Conservation (phyloP, 1,140 invertebrate genomes). For the Tribolium castaneum region DNA sequence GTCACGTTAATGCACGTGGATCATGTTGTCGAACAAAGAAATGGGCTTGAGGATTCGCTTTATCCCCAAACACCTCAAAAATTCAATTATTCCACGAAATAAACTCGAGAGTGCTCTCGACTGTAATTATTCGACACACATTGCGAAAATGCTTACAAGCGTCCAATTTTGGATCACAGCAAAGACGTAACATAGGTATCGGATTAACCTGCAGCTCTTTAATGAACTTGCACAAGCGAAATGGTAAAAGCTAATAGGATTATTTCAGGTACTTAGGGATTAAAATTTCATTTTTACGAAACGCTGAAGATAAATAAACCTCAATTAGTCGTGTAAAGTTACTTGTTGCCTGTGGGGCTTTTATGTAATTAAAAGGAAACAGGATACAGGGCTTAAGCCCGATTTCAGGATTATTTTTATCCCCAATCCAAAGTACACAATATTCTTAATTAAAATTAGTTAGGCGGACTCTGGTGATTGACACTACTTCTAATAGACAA, state of each 20-base stretch:
- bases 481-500: too few relatives aligned
- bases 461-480: too few relatives aligned
- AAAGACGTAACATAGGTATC: background rate
- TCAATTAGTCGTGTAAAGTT: conserved; percentile 34
- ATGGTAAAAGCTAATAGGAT: conserved; percentile 20
- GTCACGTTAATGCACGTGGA: conserved; percentile 25
- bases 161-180: background rate
- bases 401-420: background rate
- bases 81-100: conserved; percentile 10
- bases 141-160: background rate
- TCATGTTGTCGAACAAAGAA: conserved; percentile 26
- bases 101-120: too few relatives aligned
- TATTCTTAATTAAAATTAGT: background rate
- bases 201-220: conserved; percentile 6
- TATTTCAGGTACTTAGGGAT: conserved; percentile 25
- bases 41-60: background rate
- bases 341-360: conserved; percentile 15
- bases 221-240: conserved; percentile 7
- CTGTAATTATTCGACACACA: too few relatives aligned
- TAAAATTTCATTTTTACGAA: conserved; percentile 29
- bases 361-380: conserved; percentile 14
- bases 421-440: background rate
- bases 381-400: background rate
- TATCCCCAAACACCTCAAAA: conserved; percentile 16
- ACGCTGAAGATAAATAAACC: conserved; percentile 26